Percentiles rank a stretch among this genome's conserved stretches.
Conservation (phyloP, 2,888 invertebrate species). For the Calameuta pallipes region DNA sequence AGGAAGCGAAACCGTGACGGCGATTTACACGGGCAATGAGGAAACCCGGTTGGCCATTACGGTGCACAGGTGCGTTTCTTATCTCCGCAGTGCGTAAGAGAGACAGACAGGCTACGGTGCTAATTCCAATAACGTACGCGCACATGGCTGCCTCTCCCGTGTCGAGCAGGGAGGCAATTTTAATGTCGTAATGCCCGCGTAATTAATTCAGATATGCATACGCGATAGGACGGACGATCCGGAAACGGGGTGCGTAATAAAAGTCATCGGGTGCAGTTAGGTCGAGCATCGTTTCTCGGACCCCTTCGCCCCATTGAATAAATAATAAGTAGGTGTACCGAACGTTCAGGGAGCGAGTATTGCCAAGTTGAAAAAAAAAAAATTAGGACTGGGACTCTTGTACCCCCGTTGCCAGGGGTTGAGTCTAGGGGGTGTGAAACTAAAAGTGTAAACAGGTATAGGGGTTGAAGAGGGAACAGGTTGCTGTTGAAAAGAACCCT, state of each 20-base stretch:
- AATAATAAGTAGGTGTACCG: too few relatives aligned
- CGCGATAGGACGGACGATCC: neutral
- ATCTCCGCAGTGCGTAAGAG: neutral
- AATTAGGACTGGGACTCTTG: neutral
- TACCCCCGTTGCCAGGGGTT: neutral
- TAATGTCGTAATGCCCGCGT: conserved; percentile 23
- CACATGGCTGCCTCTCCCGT: conserved; percentile 10
- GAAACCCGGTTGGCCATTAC: neutral
- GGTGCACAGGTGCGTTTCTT: conserved; percentile 24
- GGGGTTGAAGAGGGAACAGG: neutral
- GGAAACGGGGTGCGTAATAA: conserved; percentile 9
- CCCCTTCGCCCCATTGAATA: too few relatives aligned
- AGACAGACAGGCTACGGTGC: neutral
- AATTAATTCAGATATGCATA: conserved; percentile 8
- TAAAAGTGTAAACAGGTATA: neutral
- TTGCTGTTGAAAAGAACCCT: neutral
- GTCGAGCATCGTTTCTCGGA: neutral
- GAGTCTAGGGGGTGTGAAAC: neutral
- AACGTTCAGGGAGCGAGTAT: too few relatives aligned
- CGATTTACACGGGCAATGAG: conserved; percentile 1
- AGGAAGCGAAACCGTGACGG: conserved; percentile 1
- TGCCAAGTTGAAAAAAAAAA: neutral
- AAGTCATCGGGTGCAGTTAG: conserved; percentile 2
- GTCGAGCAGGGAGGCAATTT: conserved; percentile 21
- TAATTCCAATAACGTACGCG: neutral